phyloP scores from a whole-genome alignment of 2,113 vertebrate species.

The Elephantulus edwardii region DNA sequence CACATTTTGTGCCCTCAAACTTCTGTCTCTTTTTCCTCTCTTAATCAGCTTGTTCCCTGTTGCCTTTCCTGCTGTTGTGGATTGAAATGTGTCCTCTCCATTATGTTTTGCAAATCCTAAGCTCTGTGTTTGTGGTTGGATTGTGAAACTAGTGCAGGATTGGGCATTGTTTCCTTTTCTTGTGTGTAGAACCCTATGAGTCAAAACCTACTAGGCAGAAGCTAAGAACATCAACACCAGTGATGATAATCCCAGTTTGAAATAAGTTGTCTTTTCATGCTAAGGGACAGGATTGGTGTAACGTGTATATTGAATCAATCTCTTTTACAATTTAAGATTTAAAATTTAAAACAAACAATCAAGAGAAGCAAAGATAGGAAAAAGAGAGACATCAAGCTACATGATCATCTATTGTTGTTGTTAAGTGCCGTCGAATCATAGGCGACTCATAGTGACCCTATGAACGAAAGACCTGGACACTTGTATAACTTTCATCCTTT shows the following conservation, averaged over 20 bases:
- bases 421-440: too few relatives aligned
- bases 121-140: not conserved
- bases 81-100: not conserved
- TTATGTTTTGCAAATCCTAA: not conserved
- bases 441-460: too few relatives aligned
- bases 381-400: not conserved
- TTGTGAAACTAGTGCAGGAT: too few relatives aligned
- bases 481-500: too few relatives aligned
- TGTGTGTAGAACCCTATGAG: too few relatives aligned
- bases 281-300: not conserved
- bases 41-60: conserved; percentile 90
- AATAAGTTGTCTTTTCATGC: too few relatives aligned
- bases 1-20: conserved; percentile 89
- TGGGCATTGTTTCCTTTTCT: too few relatives aligned
- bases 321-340: not conserved
- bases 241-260: too few relatives aligned
- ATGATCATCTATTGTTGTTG: not conserved
- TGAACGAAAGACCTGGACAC: too few relatives aligned
- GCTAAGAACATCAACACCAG: too few relatives aligned
- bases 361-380: not conserved
- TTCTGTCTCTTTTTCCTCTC: conserved; percentile 91
- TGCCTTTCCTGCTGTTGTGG: conserved; percentile 86
- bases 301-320: not conserved
- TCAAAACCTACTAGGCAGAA: too few relatives aligned
- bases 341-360: not conserved